Conservation (phyloP, 2,113 vertebrate species). For the Trogon surrucura region DNA sequence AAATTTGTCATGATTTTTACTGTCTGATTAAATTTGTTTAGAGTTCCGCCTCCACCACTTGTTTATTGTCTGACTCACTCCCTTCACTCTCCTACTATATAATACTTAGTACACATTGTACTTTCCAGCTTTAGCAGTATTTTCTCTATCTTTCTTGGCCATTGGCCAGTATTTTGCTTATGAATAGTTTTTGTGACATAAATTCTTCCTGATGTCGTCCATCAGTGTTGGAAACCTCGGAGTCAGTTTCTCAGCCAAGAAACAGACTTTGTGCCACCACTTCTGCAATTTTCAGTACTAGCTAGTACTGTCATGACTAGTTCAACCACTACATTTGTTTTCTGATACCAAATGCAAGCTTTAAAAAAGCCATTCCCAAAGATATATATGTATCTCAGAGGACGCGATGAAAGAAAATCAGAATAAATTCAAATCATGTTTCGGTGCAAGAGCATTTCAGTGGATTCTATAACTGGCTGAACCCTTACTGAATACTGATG, state of each 20-base stretch:
- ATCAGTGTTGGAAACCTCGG: rapidly evolving
- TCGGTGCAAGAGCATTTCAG: neutral
- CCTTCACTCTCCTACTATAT: neutral
- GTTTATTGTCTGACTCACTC: conserved; percentile 21
- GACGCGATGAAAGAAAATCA: neutral
- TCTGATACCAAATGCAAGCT: neutral
- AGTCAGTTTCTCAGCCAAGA: neutral
- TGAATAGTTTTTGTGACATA: neutral
- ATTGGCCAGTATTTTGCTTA: neutral
- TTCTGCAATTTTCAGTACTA: neutral
- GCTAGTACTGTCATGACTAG: neutral
- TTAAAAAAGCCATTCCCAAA: neutral
- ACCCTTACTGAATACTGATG: neutral
- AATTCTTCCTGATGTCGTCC: neutral
- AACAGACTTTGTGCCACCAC: neutral
- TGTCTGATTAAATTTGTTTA: neutral
- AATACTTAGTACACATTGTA: neutral
- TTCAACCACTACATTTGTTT: neutral
- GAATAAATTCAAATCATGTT: neutral
- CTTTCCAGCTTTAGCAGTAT: neutral
- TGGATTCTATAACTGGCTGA: neutral
- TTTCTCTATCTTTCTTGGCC: neutral
- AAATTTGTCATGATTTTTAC: neutral
- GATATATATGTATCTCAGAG: neutral
- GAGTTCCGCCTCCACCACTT: neutral